Evolutionary conservation across 2,888 invertebrate genomes (phyloP).

Genomic region (Tachina lurida): DNA sequence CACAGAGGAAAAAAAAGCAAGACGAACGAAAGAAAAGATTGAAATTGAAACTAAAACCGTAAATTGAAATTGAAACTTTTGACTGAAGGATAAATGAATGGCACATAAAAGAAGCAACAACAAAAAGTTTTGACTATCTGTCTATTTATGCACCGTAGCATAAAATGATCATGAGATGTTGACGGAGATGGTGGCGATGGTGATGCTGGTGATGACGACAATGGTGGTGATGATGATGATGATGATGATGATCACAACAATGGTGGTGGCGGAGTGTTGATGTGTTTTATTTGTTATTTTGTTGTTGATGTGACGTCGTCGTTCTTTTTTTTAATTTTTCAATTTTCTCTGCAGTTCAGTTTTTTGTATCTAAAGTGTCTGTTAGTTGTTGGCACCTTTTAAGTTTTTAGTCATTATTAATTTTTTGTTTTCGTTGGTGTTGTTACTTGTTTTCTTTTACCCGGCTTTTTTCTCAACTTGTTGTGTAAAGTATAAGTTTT

Average conservation of each 20-base stretch:
- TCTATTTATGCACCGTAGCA: constrained; percentile 61
- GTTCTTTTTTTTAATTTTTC: constrained; percentile 23
- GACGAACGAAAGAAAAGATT: constrained; percentile 51
- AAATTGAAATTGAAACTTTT: constrained; percentile 71
- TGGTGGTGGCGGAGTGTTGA: constrained; percentile 56
- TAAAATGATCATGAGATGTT: constrained; percentile 54
- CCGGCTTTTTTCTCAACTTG: constrained; percentile 40
- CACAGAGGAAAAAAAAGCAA: constrained; percentile 1
- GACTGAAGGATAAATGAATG: constrained; percentile 70
- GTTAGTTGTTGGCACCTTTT: constrained; percentile 71
- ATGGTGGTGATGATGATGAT: constrained; percentile 34
- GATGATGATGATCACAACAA: constrained; percentile 28
- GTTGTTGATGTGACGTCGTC: constrained; percentile 49
- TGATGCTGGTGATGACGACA: constrained; percentile 29
- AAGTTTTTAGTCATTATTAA: constrained; percentile 64
- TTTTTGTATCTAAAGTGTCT: constrained; percentile 66
- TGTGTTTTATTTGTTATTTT: constrained; percentile 43
- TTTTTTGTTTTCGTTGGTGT: constrained; percentile 30
- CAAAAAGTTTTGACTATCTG: constrained; percentile 64
- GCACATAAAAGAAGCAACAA: constrained; percentile 44
- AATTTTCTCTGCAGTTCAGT: constrained; percentile 32
- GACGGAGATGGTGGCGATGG: constrained; percentile 16
- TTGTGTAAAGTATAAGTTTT: constrained; percentile 38
- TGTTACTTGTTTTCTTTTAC: constrained; percentile 9
- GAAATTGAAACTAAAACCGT: constrained; percentile 70